Conservation (phyloP, 2,113 vertebrate species). For the Ia io region DNA sequence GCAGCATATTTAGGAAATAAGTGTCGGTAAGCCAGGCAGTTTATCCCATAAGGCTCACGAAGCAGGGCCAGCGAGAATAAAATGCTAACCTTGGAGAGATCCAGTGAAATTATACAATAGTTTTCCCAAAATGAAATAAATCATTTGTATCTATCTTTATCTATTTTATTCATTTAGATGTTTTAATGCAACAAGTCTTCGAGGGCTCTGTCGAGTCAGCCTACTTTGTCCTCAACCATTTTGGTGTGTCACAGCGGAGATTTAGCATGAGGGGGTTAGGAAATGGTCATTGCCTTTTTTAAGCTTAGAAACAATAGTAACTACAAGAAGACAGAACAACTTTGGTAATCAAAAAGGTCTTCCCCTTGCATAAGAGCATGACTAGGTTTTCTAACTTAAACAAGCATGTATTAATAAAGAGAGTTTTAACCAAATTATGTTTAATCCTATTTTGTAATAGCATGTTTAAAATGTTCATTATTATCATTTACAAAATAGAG, state of each 20-base stretch:
- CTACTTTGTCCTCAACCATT: neutral
- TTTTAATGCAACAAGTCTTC: conserved; percentile 33
- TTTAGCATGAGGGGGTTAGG: neutral
- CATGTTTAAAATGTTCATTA: neutral
- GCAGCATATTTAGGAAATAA: conserved; percentile 39
- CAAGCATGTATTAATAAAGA: neutral
- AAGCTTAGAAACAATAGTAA: neutral
- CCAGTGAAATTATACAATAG: conserved; percentile 31
- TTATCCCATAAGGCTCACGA: conserved; percentile 52
- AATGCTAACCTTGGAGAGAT: conserved; percentile 48
- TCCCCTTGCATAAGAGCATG: neutral
- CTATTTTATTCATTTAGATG: conserved; percentile 38
- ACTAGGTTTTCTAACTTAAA: neutral
- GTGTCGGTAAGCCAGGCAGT: conserved; percentile 33
- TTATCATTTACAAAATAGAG: neutral
- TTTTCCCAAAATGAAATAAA: conserved; percentile 32
- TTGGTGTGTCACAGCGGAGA: neutral
- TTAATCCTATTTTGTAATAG: neutral
- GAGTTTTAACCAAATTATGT: neutral
- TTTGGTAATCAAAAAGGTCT: neutral
- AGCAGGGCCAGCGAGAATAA: conserved; percentile 57
- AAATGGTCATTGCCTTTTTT: neutral
- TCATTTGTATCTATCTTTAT: neutral
- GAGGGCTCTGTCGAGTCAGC: accelerated
- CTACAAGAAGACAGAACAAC: neutral